Conservation (phyloP, 2,797 vertebrate genomes). For the Podarcis lilfordi region DNA sequence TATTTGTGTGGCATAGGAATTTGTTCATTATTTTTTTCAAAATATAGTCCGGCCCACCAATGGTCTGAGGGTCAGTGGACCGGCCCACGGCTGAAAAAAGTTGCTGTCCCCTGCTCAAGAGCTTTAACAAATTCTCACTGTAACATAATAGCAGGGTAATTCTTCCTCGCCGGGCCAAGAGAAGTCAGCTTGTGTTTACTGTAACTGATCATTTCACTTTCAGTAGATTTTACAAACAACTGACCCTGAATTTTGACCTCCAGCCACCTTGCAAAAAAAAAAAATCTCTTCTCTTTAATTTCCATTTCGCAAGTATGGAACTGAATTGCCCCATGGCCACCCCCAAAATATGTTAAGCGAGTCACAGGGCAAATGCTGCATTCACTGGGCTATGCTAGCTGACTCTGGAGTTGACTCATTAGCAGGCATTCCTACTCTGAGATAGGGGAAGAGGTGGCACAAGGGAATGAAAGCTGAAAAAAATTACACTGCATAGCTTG, state of each 20-base stretch:
- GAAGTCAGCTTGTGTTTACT: background rate
- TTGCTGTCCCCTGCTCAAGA: background rate
- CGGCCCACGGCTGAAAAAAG: too few species aligned
- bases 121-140: background rate
- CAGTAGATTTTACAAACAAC: background rate
- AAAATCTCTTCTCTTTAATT: too few species aligned
- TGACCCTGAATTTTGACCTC: background rate
- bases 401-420: background rate
- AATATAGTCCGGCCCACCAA: too few species aligned
- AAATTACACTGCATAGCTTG: background rate
- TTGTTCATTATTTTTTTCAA: too few species aligned
- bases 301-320: background rate
- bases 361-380: background rate
- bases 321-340: background rate
- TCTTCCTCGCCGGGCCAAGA: background rate
- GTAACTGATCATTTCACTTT: background rate
- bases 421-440: slow-evolving; percentile 11
- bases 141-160: background rate
- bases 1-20: too few species aligned
- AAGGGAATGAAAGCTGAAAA: rapidly evolving
- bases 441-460: background rate
- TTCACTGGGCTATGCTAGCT: background rate
- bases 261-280: background rate
- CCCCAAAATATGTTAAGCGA: background rate
- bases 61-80: too few species aligned